phyloP scores from a whole-genome alignment of 2,888 invertebrate species.

The Chloroclystis v-ata region DNA sequence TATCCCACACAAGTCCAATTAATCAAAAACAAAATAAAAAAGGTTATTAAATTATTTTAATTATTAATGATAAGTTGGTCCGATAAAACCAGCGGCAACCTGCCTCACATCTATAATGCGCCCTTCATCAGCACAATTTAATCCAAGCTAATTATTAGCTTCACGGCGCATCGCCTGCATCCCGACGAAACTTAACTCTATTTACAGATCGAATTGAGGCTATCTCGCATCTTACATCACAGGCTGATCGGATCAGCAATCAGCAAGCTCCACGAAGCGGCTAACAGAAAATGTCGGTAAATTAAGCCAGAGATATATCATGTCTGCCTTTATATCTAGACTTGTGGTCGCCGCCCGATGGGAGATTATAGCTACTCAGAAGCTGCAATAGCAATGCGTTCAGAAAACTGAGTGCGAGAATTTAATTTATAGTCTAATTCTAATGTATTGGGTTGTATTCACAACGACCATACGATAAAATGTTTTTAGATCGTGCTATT shows the following conservation, averaged over 20 bases:
- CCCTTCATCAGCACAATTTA: conserved; percentile 50
- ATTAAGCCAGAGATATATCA: conserved; percentile 23
- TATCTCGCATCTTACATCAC: conserved; percentile 32
- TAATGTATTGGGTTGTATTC: too few species aligned
- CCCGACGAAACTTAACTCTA: conserved; percentile 42
- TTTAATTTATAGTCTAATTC: too few species aligned
- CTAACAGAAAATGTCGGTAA: conserved; percentile 32
- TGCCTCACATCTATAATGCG: conserved; percentile 3
- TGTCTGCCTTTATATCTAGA: conserved; percentile 9
- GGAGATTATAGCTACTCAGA: too few species aligned
- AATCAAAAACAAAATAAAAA: too few species aligned
- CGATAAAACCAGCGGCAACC: background rate
- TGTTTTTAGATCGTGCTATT: too few species aligned
- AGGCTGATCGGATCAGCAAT: conserved; percentile 43
- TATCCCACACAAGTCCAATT: too few species aligned
- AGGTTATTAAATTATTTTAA: too few species aligned
- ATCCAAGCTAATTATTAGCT: conserved; percentile 60
- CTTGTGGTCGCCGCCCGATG: background rate
- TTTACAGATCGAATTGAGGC: conserved; percentile 47
- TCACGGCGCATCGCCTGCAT: conserved; percentile 41
- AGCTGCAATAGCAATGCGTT: too few species aligned
- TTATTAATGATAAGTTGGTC: too few species aligned
- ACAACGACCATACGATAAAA: too few species aligned
- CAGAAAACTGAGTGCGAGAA: too few species aligned
- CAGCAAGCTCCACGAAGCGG: conserved; percentile 43